Conservation (phyloP, 1,140 invertebrate species). For the Heterodera carotae region DNA sequence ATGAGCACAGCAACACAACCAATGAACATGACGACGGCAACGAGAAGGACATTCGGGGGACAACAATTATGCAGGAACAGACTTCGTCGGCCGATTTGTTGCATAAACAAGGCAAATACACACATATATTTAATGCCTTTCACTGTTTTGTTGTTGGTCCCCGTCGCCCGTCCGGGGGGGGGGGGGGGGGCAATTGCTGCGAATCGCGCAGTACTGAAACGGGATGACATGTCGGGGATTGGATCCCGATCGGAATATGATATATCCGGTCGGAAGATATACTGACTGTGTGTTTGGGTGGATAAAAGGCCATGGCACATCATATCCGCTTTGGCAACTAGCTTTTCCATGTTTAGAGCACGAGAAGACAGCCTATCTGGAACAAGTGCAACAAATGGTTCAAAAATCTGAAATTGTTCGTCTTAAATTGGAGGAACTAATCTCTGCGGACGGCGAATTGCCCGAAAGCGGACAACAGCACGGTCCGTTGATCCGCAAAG, state of each 20-base stretch:
- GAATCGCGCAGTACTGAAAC: too few species aligned
- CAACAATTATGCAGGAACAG: neutral
- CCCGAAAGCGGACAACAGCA: neutral
- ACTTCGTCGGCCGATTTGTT: neutral
- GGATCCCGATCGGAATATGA: too few species aligned
- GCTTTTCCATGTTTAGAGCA: neutral
- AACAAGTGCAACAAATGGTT: neutral
- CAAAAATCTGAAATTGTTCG: neutral
- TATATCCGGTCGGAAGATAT: too few species aligned
- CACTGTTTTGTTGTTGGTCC: too few species aligned
- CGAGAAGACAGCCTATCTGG: neutral
- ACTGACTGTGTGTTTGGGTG: too few species aligned
- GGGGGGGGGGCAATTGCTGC: too few species aligned
- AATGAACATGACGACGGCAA: neutral
- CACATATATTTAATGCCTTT: too few species aligned
- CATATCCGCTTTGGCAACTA: neutral
- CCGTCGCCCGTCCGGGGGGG: too few species aligned
- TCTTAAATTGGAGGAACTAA: neutral
- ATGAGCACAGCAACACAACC: neutral
- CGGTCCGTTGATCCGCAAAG: neutral
- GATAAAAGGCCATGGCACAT: too few species aligned
- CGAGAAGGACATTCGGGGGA: neutral
- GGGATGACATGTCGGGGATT: too few species aligned
- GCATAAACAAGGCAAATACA: too few species aligned
- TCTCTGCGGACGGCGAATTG: neutral